These are phyloP conservation scores for Torymus texanus DNA, from an alignment of 2,888 invertebrate genomes.

Conservation along the genomic window DNA sequence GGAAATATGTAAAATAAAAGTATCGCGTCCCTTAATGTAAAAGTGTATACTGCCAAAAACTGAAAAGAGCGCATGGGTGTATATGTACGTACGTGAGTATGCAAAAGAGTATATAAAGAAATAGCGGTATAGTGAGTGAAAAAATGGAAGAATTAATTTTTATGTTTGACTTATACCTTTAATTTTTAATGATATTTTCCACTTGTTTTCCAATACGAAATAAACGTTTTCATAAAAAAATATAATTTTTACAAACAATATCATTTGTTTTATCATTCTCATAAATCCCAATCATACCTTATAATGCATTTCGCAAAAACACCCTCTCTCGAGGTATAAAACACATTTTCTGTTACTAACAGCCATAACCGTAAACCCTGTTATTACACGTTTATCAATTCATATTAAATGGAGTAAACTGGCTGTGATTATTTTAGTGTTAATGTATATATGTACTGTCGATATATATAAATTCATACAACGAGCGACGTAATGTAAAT, in stretches of 20 bases:
- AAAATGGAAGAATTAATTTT: conserved; percentile 21
- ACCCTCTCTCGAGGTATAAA: neutral
- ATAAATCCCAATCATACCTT: neutral
- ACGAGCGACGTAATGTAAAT: conserved; percentile 36
- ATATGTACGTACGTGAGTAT: neutral
- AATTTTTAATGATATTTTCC: conserved; percentile 21
- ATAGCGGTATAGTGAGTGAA: neutral
- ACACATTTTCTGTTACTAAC: neutral
- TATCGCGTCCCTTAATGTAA: conserved; percentile 35
- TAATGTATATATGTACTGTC: conserved; percentile 54
- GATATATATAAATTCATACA: conserved; percentile 34
- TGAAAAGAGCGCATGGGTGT: conserved; percentile 3
- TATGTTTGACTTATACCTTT: conserved; percentile 8
- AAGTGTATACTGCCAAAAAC: conserved; percentile 44
- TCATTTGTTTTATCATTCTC: conserved; percentile 6
- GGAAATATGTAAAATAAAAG: conserved; percentile 45
- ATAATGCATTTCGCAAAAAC: neutral
- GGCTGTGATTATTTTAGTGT: conserved; percentile 73
- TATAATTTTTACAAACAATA: conserved; percentile 42
- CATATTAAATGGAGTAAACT: conserved; percentile 65
- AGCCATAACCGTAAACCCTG: neutral
- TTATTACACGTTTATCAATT: conserved; percentile 7
- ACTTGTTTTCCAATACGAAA: conserved; percentile 44
- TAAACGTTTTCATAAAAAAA: conserved; percentile 52
- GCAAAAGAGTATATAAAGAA: neutral